A percentile compares a stretch with the other conserved stretches of the same genome.
Conservation (phyloP, 1,140 invertebrate species). For the Papilio dardanus region DNA sequence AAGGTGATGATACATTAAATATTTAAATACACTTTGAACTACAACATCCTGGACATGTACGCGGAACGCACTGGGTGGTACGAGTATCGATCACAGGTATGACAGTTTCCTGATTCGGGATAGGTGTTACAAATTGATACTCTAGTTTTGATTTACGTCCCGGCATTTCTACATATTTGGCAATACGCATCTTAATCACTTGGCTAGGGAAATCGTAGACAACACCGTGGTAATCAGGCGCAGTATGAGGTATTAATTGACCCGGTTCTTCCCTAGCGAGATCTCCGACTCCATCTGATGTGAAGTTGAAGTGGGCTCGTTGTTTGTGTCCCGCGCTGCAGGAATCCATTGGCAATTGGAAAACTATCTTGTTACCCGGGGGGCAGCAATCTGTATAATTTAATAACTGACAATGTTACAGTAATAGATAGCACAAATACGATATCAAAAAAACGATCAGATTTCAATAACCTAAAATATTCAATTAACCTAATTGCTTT, state of each 20-base stretch:
- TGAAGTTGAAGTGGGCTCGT: conserved; percentile 69
- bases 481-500: not conserved
- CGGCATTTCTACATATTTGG: conserved; percentile 68
- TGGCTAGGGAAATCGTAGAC: conserved; percentile 70
- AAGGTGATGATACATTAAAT: not conserved
- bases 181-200: conserved; percentile 74
- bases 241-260: conserved; percentile 56
- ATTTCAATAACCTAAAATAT: conserved; percentile 1
- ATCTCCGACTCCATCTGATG: conserved; percentile 68
- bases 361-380: conserved; percentile 73
- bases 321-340: conserved; percentile 69
- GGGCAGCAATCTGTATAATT: conserved; percentile 77
- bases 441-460: not conserved
- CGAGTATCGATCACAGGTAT: conserved; percentile 66
- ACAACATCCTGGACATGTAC: conserved; percentile 53
- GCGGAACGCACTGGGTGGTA: conserved; percentile 63
- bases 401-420: conserved; percentile 29
- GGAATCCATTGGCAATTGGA: conserved; percentile 69
- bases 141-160: conserved; percentile 72
- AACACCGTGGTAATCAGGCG: conserved; percentile 62
- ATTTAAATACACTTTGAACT: not conserved
- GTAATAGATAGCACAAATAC: not conserved
- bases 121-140: conserved; percentile 75
- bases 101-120: conserved; percentile 53
- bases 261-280: conserved; percentile 66